A percentile compares a stretch with the other conserved stretches of the same genome.
These are phyloP conservation scores for Lasiommata megera DNA, from an alignment of 2,888 invertebrate genomes.

Conservation along the genomic window DNA sequence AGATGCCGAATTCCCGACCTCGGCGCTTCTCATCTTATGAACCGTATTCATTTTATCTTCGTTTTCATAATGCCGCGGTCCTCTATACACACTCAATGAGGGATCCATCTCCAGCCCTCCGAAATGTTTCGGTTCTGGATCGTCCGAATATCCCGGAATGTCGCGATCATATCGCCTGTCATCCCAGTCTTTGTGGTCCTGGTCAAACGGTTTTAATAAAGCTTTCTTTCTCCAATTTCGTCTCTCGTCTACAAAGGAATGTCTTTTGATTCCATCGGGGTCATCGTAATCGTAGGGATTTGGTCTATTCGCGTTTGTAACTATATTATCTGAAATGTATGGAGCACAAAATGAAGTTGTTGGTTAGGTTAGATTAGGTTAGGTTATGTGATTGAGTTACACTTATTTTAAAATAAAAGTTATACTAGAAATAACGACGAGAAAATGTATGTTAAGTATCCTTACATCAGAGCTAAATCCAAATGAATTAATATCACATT, in stretches of 20 bases:
- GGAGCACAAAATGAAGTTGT: no score
- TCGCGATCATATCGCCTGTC: constrained; percentile 54
- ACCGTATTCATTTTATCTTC: constrained; percentile 44
- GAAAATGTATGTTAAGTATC: no score
- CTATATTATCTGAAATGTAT: constrained; percentile 60
- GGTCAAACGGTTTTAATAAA: constrained; percentile 49
- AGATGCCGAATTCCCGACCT: constrained; percentile 42
- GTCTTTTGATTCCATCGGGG: constrained; percentile 52
- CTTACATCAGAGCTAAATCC: no score
- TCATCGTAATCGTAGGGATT: constrained; percentile 66
- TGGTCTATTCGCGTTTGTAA: constrained; percentile 49
- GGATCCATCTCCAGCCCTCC: constrained; percentile 45
- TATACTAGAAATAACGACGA: no score
- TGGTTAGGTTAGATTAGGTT: no score
- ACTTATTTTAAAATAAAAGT: no score
- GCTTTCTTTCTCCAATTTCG: constrained; percentile 67
- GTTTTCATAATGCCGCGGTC: constrained; percentile 54
- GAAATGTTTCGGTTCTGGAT: constrained; percentile 47
- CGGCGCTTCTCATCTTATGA: constrained; percentile 49
- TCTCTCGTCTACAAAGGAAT: constrained; percentile 57
- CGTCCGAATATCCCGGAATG: constrained; percentile 51
- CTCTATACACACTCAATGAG: constrained; percentile 41
- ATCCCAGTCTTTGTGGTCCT: constrained; percentile 56
- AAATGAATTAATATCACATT: no score
- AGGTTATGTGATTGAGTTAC: no score